Percentiles rank a stretch among this genome's conserved stretches.
These are phyloP conservation scores for Drosophila guanche DNA, from an alignment of 1,140 invertebrate species.

Conservation along the genomic window DNA sequence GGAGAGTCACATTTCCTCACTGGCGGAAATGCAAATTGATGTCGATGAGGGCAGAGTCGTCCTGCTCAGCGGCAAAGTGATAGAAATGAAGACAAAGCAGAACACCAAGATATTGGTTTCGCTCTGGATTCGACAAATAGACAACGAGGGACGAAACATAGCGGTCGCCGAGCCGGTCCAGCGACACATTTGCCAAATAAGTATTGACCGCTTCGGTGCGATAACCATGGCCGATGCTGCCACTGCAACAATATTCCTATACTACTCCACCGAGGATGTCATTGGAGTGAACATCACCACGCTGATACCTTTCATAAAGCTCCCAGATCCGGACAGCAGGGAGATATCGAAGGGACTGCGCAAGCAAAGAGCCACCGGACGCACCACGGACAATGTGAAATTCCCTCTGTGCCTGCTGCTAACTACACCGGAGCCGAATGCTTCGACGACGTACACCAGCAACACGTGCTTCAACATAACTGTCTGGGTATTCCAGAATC, in stretches of 20 bases:
- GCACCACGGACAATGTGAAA: slow-evolving; percentile 86
- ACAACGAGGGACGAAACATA: slow-evolving; percentile 85
- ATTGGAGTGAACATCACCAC: slow-evolving; percentile 84
- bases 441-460: slow-evolving; percentile 23
- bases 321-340: slow-evolving; percentile 83
- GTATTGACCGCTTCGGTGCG: slow-evolving; percentile 84
- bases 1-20: slow-evolving; percentile 84
- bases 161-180: slow-evolving; percentile 87
- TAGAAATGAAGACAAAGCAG: slow-evolving; percentile 86
- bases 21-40: slow-evolving; percentile 85
- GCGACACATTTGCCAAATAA: slow-evolving; percentile 81
- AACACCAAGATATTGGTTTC: slow-evolving; percentile 86
- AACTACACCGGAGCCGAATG: slow-evolving; percentile 26
- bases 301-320: slow-evolving; percentile 85
- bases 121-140: slow-evolving; percentile 86
- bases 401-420: slow-evolving; percentile 87
- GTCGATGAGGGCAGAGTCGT: slow-evolving; percentile 86
- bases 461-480: slow-evolving; percentile 83
- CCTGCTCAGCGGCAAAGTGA: slow-evolving; percentile 87
- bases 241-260: slow-evolving; percentile 84
- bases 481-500: slow-evolving; percentile 87
- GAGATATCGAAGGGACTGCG: slow-evolving; percentile 83
- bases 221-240: slow-evolving; percentile 84
- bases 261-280: slow-evolving; percentile 84
- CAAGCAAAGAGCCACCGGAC: slow-evolving; percentile 87